Evolutionary conservation across 1,140 invertebrate genomes (phyloP).

Genomic region (Atta colombica): DNA sequence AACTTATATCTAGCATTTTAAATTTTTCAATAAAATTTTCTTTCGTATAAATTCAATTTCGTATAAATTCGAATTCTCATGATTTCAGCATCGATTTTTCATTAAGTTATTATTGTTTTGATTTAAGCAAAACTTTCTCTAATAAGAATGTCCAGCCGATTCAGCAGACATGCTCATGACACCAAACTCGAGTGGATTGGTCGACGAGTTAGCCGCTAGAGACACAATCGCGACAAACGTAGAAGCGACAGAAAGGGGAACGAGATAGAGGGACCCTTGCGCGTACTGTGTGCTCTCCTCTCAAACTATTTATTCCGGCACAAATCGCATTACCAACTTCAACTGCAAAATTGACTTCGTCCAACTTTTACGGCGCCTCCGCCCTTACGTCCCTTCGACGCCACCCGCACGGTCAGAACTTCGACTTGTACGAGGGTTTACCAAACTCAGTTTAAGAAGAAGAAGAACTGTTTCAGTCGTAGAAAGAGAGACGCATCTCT

Average conservation of each 20-base stretch:
- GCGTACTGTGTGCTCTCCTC: conserved; percentile 60
- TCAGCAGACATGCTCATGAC: conserved; percentile 70
- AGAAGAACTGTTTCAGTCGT: conserved; percentile 83
- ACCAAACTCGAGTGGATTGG: conserved; percentile 73
- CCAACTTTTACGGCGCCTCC: conserved; percentile 85
- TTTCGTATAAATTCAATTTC: background rate
- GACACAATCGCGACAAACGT: conserved; percentile 63
- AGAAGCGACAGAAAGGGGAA: conserved; percentile 61
- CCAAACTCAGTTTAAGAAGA: conserved; percentile 86
- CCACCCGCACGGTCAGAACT: conserved; percentile 82
- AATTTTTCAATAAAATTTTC: too few relatives aligned
- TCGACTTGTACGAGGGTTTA: conserved; percentile 85
- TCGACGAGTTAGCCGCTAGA: conserved; percentile 60
- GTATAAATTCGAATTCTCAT: conserved; percentile 5
- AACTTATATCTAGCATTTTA: too few relatives aligned
- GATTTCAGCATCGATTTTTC: conserved; percentile 41
- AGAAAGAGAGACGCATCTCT: conserved; percentile 79
- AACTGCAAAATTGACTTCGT: conserved; percentile 86
- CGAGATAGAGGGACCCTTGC: conserved; percentile 55
- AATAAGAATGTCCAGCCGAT: conserved; percentile 64
- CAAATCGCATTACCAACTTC: conserved; percentile 87
- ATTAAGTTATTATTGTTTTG: conserved; percentile 48
- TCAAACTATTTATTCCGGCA: conserved; percentile 86
- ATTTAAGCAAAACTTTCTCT: conserved; percentile 60
- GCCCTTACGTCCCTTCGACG: conserved; percentile 79